phyloP scores from a whole-genome alignment of 1,140 invertebrate species.

The Centruroides vittatus region DNA sequence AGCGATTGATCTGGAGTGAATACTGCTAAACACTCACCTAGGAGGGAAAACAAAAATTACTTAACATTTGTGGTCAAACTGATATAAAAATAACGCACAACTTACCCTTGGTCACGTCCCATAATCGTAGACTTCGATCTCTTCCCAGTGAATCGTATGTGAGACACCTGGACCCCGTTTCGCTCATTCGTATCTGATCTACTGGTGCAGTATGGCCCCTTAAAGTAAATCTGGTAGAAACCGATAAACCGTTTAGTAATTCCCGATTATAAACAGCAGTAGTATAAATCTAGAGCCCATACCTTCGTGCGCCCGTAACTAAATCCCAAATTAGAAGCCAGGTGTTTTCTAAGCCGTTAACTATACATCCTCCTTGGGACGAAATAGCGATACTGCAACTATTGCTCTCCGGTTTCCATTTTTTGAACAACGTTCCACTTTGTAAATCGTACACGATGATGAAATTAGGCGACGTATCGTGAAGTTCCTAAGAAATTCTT shows the following conservation, averaged over 20 bases:
- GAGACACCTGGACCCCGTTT: slow-evolving; percentile 48
- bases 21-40: slow-evolving; percentile 57
- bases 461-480: slow-evolving; percentile 67
- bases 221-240: slow-evolving; percentile 40
- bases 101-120: slow-evolving; percentile 58
- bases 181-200: slow-evolving; percentile 50
- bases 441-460: slow-evolving; percentile 82
- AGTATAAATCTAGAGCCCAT: slow-evolving; percentile 5
- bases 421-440: slow-evolving; percentile 74
- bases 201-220: slow-evolving; percentile 59
- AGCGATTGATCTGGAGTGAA: slow-evolving; percentile 58
- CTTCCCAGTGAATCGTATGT: slow-evolving; percentile 51
- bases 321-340: slow-evolving; percentile 73
- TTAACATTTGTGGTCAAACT: not conserved
- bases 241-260: too few species aligned
- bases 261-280: too few species aligned
- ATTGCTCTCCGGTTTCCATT: slow-evolving; percentile 65
- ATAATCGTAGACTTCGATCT: slow-evolving; percentile 56
- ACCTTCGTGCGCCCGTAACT: slow-evolving; percentile 48
- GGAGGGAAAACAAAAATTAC: slow-evolving; percentile 7
- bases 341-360: slow-evolving; percentile 63
- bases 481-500: slow-evolving; percentile 51
- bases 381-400: slow-evolving; percentile 66
- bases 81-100: slow-evolving; percentile 1
- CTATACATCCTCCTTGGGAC: slow-evolving; percentile 59